These are phyloP conservation scores for Eupithecia centaureata DNA, from an alignment of 2,888 invertebrate species.

Conservation along the genomic window DNA sequence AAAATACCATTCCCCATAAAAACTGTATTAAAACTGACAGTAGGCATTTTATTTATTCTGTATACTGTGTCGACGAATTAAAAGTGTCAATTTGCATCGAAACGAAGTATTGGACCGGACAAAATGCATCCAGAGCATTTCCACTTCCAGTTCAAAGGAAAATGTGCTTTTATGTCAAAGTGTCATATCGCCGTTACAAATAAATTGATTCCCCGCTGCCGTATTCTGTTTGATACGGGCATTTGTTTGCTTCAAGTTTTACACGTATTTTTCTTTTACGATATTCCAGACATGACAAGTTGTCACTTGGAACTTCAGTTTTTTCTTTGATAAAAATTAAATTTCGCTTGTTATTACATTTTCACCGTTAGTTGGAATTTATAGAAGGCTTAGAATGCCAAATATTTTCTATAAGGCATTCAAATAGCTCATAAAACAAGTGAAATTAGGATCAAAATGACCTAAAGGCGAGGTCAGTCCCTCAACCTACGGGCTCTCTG, in stretches of 20 bases:
- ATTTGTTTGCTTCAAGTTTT: conserved; percentile 3
- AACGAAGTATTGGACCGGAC: conserved; percentile 33
- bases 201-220: conserved; percentile 22
- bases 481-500: conserved; percentile 2
- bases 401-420: neutral
- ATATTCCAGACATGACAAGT: neutral
- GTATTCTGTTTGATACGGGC: conserved; percentile 18
- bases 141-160: conserved; percentile 26
- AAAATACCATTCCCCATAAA: conserved; percentile 22
- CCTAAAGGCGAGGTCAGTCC: conserved; percentile 7
- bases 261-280: neutral
- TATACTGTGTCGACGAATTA: conserved; percentile 31
- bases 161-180: conserved; percentile 32
- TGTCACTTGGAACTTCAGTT: conserved; percentile 1
- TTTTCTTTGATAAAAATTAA: neutral
- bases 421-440: neutral
- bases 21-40: conserved; percentile 23
- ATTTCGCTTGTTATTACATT: neutral
- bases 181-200: conserved; percentile 27
- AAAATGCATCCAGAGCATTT: conserved; percentile 38
- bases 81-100: conserved; percentile 36
- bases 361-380: neutral
- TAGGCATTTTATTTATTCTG: conserved; percentile 18
- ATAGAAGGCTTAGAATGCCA: neutral
- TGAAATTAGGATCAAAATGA: conserved; percentile 7